Evolutionary conservation across 2,888 invertebrate genomes (phyloP), one percentile per base, ranked within the genome.

Genomic region (Oeneis ivallda): DNA sequence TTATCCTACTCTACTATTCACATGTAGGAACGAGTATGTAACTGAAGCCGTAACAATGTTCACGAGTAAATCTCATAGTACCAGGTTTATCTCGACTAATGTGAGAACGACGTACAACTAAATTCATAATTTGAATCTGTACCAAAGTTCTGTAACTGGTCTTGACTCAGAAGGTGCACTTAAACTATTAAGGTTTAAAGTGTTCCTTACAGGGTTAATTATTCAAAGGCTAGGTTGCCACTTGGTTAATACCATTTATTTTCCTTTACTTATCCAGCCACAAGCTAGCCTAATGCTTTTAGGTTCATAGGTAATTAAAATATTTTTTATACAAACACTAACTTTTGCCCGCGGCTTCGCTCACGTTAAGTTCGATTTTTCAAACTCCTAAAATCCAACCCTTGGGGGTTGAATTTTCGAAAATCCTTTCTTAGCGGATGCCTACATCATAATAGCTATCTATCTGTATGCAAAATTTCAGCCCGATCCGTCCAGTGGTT

Each of bases 111-210:
- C 58, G 58, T 50, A 37, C 56, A 19, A 56, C 50, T 50, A 60
- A 60, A 60, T 60, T 60, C 37, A 50, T 60, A 60, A 60, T 60
- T 49, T 39, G 60, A 60, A 60, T 60, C 60, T 19, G 19, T 34
- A 37, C 49, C n/a, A 39, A 49, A 60, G 60, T 60, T 60, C 49
- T 50, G 60, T 50, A 50, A 60, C 60, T 60, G 19, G 60, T 60
- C 60, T 49, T 19, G 15, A 39, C 17, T 58, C 32, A 45, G 58
- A 49, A 60, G 37, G 37, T 50, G 60, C 60, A 60, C 60, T 60
- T 60, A 49, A 60, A 37, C 60, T 49, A 60, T 60, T 60, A 50
- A 37, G 50, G 37, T 37, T 37, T 60, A 49, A 37, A 60, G 60
- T 50, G 60, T 49, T 37, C 60, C 11, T 60, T 50, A 60, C 60